Base-by-base conservation (phyloP, 2,113 vertebrate species). In the Oreochromis niloticus region DNA sequence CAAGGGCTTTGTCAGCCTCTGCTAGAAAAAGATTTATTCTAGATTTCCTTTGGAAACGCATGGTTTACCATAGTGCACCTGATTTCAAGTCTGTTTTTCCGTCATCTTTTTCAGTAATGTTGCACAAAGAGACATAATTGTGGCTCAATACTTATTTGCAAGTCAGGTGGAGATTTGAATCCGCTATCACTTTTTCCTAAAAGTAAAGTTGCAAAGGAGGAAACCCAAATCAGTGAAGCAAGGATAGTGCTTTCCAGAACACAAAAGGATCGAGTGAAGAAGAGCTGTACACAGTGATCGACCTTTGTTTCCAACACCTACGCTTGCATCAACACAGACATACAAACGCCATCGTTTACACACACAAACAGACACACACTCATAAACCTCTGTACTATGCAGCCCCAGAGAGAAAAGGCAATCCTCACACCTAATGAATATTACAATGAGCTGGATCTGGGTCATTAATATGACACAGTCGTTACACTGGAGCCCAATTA, bases 401-500 rank as follows among this genome's bases (percentile, higher is more conserved):
- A 80, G 56, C 92, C 79, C 85, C 80, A 83, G 59, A 88, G 88
- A 93, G 91, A 85, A 88, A 90, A 89, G 50, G 87, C 89, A 94
- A 89, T 91, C 79, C 88, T 92, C 88, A 87, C 68, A 90, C 73
- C 89, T 95, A 90, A 96, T 96, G 95, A 95, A 96, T 96, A 95
- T 95, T 94, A 93, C 91, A 93, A 95, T 93, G 87, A 95, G 91
- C 81, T 84, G 88, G 95, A 96, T 96, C 92, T 96, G 94, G 96
- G 96, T 97, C 96, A 96, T 96, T 96, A 95, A 94, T 94, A 94
- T 96, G 94, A 94, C 94, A 96, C 92, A 93, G 89, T 88, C 55
- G 86, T 94, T 94, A 94, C 93, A 95, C 94, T 87, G 92, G 95
- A 95, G 93, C 88, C 94, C 95, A 95, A 96, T 96, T 96, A 96